Evolutionary conservation across 2,113 vertebrate species (phyloP), one percentile per base, ranked within the genome.

Genomic region (Numida meleagris): DNA sequence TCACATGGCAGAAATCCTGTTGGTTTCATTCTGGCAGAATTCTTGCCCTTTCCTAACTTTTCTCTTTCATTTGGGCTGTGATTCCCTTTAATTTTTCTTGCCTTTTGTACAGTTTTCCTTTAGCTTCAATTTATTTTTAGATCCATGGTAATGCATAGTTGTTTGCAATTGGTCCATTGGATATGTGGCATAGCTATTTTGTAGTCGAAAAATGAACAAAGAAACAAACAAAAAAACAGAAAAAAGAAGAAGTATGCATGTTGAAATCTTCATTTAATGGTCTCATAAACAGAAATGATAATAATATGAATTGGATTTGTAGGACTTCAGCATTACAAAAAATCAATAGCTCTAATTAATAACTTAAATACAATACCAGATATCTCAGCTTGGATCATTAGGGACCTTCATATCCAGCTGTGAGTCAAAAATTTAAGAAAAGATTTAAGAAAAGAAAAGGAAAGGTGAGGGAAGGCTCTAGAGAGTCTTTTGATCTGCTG

Each of bases 381-480:
- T 38, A 42, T 67, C 38, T 74, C n/a, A 42, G 14, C 4, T 51
- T 66, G 19, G 12, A 21, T 67, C 67, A 45, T 27, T 36, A 38
- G 24, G 48, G 8, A 3, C 33, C 9, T 87, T 76, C 17, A 27
- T 19, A 50, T 46, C 4, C 73, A 83, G 12, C 19, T 55, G 6
- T 38, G 16, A 17, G 12, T 86, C 10, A 51, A 77, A 89, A 92
- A 79, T 31, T 21, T 38, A 75, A 72, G 25, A 19, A 66, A 27
- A 53, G 51, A 53, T 27, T 53, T 10, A 15, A 27, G 51, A 31
- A 29, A 61, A 80, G 10, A 34, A 48, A 72, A 50, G 6, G 29
- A 42, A 73, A 74, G 38, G 1, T 0, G 1, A 80, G 8, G 7
- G 4, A 53, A 59, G 14, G 33, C 1, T 0, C 3, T 57, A 10